Evolutionary conservation across 2,888 invertebrate species (phyloP).

Genomic region (Cybosia mesomella): DNA sequence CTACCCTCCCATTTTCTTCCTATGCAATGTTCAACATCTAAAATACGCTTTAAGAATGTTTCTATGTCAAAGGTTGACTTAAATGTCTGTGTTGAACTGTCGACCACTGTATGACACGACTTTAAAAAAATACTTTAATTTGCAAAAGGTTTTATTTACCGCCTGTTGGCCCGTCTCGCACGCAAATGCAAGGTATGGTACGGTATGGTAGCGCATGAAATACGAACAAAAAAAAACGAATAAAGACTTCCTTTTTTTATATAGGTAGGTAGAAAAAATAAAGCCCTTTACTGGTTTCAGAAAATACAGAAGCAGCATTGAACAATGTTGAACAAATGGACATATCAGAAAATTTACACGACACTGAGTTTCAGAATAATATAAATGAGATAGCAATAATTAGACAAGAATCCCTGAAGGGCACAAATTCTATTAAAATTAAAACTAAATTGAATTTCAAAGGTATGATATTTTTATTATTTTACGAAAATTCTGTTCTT

Average conservation of each 20-base stretch:
- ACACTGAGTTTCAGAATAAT: constrained; percentile 17
- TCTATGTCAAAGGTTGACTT: no score
- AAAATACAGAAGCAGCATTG: background rate
- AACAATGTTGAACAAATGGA: constrained; percentile 18
- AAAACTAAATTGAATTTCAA: constrained; percentile 72
- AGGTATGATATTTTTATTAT: constrained; percentile 55
- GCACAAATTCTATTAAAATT: constrained; percentile 63
- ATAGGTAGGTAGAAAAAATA: background rate
- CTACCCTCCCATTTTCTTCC: no score
- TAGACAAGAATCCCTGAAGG: constrained; percentile 40
- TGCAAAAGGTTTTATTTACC: no score
- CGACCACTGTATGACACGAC: no score
- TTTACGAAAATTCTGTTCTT: background rate
- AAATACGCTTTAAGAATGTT: no score
- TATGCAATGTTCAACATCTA: no score
- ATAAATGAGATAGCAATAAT: constrained; percentile 22
- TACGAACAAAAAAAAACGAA: background rate
- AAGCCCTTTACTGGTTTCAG: constrained; percentile 7
- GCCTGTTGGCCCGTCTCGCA: no score
- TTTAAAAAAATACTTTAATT: no score
- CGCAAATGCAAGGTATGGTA: no score
- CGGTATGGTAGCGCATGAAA: no score
- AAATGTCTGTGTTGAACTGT: no score
- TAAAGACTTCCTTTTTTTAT: no score
- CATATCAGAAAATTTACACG: constrained; percentile 14